Evolutionary conservation across 2,113 vertebrate genomes (phyloP), one percentile per base, ranked within the genome.

Genomic region (Dicentrarchus labrax): DNA sequence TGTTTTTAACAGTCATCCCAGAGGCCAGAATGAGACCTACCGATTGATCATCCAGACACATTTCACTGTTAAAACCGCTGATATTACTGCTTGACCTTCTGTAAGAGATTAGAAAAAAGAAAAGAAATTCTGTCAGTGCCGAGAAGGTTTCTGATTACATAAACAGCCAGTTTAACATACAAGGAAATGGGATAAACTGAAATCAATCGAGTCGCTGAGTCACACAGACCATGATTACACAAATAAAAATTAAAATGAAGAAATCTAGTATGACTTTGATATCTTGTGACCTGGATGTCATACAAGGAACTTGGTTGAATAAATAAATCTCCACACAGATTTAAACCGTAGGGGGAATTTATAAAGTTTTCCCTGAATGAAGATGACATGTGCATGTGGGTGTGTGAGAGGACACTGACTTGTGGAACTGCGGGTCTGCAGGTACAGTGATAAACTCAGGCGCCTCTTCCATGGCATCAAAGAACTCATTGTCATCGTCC

Each of bases 401-500:
- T n/a, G 19, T n/a, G 16, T 10, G 15, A 51, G 0, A 13, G 36
- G 19, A 24, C 22, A 90, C 91, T 94, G 90, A 98, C 98, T 97
- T 99, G 95, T 99, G 98, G n/a, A 95, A 95, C 59, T 98, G 97
- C 75, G 97, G 94, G 73, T 94, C 96, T 7, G 97, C 97, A 0
- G 97, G 97, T 74, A 97, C 90, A 13, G 97, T 96, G 88, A 99
- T 98, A 78, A 98, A 98, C 86, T 99, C 98, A 0, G 97, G 97
- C 0, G 97, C 97, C 6, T 96, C 95, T 36, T 96, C 95, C 90
- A 96, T 93, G 3, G 96, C 96, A 0, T 99, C 98, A 4, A 99
- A 99, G 91, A 99, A 99, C 86, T 99, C 98, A 0, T 98, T 98
- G 79, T 99, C 98, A 0, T 99, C 98, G 0, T 99, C 98, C 78